Conservation (phyloP, 2,888 invertebrate species). For the Ecdyonurus torrentis region DNA sequence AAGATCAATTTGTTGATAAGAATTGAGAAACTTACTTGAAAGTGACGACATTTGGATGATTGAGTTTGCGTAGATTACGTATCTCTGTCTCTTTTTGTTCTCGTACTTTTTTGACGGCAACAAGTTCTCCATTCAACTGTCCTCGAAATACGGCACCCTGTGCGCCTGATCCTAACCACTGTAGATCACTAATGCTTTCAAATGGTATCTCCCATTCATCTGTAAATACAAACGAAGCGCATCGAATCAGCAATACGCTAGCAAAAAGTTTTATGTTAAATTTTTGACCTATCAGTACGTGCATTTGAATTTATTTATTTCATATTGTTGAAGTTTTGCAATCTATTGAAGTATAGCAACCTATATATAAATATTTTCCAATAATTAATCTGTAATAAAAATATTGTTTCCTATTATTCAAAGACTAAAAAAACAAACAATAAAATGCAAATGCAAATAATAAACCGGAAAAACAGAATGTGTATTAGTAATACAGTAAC, state of each 20-base stretch:
- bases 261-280: no score
- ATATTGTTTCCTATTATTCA: no score
- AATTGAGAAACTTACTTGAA: constrained; percentile 39
- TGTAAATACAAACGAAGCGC: constrained; percentile 19
- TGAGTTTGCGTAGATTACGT: constrained; percentile 73
- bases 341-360: neutral
- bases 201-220: constrained; percentile 94
- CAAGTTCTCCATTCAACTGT: constrained; percentile 58
- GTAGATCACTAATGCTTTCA: constrained; percentile 71
- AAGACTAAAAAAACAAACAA: no score
- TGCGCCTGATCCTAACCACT: constrained; percentile 88
- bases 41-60: constrained; percentile 88
- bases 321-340: neutral
- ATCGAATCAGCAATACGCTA: no score
- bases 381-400: no score
- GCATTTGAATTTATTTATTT: neutral
- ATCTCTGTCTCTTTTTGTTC: constrained; percentile 88
- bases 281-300: neutral
- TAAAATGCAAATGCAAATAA: no score
- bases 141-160: constrained; percentile 93
- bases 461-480: no score
- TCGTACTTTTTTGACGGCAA: constrained; percentile 92
- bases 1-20: neutral
- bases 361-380: no score
- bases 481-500: no score